Evolutionary conservation across 2,113 vertebrate species (phyloP).

Genomic region (Antidorcas marsupialis): DNA sequence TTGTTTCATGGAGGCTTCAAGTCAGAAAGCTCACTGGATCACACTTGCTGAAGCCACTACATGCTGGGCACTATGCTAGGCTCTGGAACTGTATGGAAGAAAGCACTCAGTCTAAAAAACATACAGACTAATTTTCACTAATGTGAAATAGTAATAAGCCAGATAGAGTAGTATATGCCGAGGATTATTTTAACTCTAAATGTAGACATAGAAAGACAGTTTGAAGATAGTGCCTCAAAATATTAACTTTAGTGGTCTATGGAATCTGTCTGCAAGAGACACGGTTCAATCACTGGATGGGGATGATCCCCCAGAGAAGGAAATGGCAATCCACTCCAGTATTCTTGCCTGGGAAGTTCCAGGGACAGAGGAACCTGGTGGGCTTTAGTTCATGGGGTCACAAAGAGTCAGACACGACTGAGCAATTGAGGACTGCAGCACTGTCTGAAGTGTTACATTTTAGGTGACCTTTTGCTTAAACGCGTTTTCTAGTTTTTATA

Average conservation of each 20-base stretch:
- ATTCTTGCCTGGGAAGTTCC: not conserved
- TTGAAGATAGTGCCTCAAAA: not conserved
- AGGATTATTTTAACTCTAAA: not conserved
- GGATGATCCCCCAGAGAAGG: not conserved
- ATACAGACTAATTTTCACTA: not conserved
- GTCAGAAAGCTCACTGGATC: not conserved
- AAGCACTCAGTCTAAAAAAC: not conserved
- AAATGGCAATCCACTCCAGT: not conserved
- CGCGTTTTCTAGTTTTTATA: not conserved
- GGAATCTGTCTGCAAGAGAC: not conserved
- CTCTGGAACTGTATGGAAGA: not conserved
- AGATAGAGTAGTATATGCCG: not conserved
- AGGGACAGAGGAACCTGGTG: not conserved
- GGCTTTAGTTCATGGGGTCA: not conserved
- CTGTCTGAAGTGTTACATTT: not conserved
- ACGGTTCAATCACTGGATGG: not conserved
- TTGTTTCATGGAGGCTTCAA: not conserved
- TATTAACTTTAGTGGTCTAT: not conserved
- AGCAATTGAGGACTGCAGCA: not conserved
- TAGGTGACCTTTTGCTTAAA: not conserved
- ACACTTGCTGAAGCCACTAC: not conserved
- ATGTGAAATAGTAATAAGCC: not conserved
- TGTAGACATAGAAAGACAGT: not conserved
- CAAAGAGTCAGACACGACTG: not conserved
- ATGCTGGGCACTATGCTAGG: not conserved